Conservation (phyloP, 2,113 vertebrate genomes). For the Rhadina sibilatrix region DNA sequence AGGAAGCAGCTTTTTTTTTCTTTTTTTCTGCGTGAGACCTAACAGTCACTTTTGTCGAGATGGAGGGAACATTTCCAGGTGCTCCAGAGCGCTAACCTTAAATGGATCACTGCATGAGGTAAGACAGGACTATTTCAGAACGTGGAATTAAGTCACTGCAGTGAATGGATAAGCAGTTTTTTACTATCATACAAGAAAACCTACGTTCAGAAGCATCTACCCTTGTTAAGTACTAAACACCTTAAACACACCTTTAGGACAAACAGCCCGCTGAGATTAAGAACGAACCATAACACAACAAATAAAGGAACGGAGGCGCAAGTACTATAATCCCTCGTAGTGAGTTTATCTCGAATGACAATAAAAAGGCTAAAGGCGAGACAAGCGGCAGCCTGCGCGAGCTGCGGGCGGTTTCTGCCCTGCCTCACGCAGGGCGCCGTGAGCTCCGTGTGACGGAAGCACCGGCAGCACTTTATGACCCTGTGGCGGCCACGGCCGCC, state of each 20-base stretch:
- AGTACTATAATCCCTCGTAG: rapidly evolving
- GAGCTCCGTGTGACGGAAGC: neutral
- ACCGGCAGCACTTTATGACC: rapidly evolving
- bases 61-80: neutral
- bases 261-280: neutral
- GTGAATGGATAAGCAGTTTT: neutral
- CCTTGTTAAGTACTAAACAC: neutral
- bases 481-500: neutral
- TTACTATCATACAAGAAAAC: neutral
- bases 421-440: rapidly evolving
- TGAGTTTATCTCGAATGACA: rapidly evolving
- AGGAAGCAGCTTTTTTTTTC: neutral
- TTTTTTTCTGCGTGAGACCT: neutral
- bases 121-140: neutral
- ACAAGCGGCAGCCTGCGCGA: neutral
- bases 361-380: neutral
- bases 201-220: neutral
- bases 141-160: neutral
- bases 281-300: neutral
- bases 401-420: rapidly evolving
- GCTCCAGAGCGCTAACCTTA: neutral
- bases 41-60: neutral
- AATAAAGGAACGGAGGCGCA: neutral
- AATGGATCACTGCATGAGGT: neutral
- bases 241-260: neutral